phyloP scores from a whole-genome alignment of 2,113 vertebrate genomes.

The Ammospiza nelsoni region DNA sequence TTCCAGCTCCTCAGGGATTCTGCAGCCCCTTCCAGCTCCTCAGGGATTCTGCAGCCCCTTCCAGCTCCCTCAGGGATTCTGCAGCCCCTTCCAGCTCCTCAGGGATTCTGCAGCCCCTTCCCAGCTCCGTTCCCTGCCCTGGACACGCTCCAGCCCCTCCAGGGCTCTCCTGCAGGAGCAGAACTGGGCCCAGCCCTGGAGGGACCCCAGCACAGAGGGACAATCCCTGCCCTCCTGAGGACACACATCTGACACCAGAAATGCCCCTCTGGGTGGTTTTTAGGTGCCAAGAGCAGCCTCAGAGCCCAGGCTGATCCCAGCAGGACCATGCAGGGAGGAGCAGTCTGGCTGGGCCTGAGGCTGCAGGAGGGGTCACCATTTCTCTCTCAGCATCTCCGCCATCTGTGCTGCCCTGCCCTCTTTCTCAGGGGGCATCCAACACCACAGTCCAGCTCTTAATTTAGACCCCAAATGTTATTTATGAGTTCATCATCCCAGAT shows the following conservation, averaged over 20 bases:
- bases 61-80: no score
- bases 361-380: not conserved
- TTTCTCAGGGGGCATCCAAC: not conserved
- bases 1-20: no score
- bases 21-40: no score
- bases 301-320: not conserved
- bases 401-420: constrained; percentile 18
- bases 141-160: no score
- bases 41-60: no score
- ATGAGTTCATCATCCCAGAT: constrained; percentile 1
- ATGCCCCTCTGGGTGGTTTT: not conserved
- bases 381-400: constrained; percentile 4
- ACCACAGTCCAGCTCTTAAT: constrained; percentile 22
- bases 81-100: no score
- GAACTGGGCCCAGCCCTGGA: not conserved
- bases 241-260: not conserved
- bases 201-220: not conserved
- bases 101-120: no score
- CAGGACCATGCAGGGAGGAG: not conserved
- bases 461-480: constrained; percentile 27
- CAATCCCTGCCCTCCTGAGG: not conserved
- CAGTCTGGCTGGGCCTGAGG: not conserved
- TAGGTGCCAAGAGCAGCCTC: not conserved
- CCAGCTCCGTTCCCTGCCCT: no score
- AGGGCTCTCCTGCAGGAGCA: not conserved